A percentile compares a stretch with the other conserved stretches of the same genome.
These are phyloP conservation scores for Cryptotermes secundus DNA, from an alignment of 1,140 invertebrate genomes.

Conservation along the genomic window DNA sequence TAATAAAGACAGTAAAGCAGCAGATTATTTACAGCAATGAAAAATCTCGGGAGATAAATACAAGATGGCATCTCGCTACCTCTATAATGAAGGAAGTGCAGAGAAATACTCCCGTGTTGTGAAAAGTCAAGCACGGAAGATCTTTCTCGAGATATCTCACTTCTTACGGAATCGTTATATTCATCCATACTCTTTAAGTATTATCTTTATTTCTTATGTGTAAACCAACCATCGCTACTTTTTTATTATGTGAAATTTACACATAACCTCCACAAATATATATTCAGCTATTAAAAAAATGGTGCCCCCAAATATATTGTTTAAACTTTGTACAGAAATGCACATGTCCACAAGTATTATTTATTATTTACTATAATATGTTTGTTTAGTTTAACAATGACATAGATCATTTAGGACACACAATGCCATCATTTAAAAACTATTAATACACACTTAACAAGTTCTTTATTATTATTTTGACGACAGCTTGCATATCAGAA, in stretches of 20 bases:
- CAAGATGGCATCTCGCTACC: background rate
- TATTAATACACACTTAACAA: slow-evolving; percentile 32
- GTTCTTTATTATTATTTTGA: slow-evolving; percentile 17
- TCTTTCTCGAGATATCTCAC: background rate
- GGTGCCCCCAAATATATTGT: slow-evolving; percentile 25
- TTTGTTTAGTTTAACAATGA: slow-evolving; percentile 28
- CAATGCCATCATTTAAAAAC: slow-evolving; percentile 19
- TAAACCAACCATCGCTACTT: slow-evolving; percentile 25
- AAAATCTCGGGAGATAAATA: slow-evolving; percentile 20
- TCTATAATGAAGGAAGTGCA: background rate
- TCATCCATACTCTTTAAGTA: background rate
- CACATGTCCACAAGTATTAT: slow-evolving; percentile 33
- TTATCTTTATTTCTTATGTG: slow-evolving; percentile 25
- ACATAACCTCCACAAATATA: slow-evolving; percentile 30
- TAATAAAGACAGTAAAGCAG: slow-evolving; percentile 24
- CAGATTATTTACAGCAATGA: slow-evolving; percentile 33
- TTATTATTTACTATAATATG: slow-evolving; percentile 16
- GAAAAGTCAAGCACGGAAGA: background rate
- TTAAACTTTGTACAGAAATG: slow-evolving; percentile 35
- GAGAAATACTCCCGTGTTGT: background rate
- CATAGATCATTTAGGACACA: slow-evolving; percentile 25
- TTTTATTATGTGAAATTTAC: slow-evolving; percentile 24
- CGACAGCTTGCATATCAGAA: slow-evolving; percentile 11
- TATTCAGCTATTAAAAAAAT: slow-evolving; percentile 31
- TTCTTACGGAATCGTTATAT: slow-evolving; percentile 5